These are phyloP conservation scores for Palaemon carinicauda DNA, from an alignment of 1,140 invertebrate species.

Conservation along the genomic window DNA sequence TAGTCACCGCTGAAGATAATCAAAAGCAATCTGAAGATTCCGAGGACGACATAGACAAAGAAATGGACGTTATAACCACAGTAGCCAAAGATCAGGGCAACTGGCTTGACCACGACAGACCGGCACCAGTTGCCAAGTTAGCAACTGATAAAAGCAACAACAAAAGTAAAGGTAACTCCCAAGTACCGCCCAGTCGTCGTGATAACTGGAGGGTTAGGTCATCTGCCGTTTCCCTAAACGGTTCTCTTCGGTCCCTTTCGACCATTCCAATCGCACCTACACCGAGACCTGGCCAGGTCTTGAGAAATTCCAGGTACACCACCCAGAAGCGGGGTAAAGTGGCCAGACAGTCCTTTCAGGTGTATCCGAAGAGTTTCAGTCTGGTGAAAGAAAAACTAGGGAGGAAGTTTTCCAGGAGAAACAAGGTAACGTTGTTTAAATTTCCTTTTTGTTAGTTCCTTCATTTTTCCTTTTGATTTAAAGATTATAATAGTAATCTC, in stretches of 20 bases:
- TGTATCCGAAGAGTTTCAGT: constrained; percentile 41
- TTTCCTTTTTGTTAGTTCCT: background rate
- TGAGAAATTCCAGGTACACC: constrained; percentile 39
- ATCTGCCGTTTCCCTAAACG: constrained; percentile 33
- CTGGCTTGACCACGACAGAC: background rate
- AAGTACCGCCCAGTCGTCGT: background rate
- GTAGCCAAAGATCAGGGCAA: background rate
- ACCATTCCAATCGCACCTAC: constrained; percentile 32
- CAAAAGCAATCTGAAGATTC: background rate
- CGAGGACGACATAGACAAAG: too few species aligned
- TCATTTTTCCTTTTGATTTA: too few species aligned
- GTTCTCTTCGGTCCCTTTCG: constrained; percentile 28
- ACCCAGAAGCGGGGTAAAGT: constrained; percentile 30
- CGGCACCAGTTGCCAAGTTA: too few species aligned
- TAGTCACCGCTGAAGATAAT: background rate
- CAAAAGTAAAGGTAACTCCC: too few species aligned
- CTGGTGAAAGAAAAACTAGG: constrained; percentile 27
- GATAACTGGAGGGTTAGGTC: background rate
- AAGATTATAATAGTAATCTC: too few species aligned
- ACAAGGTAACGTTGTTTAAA: background rate
- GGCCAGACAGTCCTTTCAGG: constrained; percentile 30
- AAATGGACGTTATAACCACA: too few species aligned
- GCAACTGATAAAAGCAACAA: background rate
- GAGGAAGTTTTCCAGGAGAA: background rate
- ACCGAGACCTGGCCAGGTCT: background rate